Evolutionary conservation across 2,888 invertebrate genomes (phyloP).

Genomic region (Thyatira batis): DNA sequence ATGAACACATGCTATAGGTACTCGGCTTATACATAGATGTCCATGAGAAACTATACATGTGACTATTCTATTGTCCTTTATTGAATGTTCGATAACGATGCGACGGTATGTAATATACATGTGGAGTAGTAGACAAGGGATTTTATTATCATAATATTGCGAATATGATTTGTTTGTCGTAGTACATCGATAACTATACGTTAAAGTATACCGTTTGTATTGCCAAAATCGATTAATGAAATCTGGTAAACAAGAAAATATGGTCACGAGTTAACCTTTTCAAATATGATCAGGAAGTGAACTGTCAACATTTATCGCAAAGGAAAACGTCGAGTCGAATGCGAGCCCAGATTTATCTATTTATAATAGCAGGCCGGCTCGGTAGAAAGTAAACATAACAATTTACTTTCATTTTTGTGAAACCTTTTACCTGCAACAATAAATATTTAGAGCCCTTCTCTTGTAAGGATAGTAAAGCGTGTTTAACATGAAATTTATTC

Average conservation of each 20-base stretch:
- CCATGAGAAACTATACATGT: not conserved
- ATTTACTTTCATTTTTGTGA: not conserved
- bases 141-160: not conserved
- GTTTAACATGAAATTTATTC: not conserved
- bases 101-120: not conserved
- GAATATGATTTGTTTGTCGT: not conserved
- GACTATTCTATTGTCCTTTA: not conserved
- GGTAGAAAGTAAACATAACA: constrained; percentile 10
- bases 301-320: constrained; percentile 12
- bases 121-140: not conserved
- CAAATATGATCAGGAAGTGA: constrained; percentile 5
- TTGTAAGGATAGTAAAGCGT: not conserved
- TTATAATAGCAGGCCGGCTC: constrained; percentile 34
- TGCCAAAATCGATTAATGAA: constrained; percentile 14
- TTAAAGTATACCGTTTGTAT: constrained; percentile 7
- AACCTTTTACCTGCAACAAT: constrained; percentile 2
- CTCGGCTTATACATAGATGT: not conserved
- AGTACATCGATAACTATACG: constrained; percentile 7
- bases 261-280: not conserved
- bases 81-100: constrained; percentile 1
- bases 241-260: not conserved
- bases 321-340: constrained; percentile 2
- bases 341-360: constrained; percentile 30
- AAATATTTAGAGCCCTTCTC: constrained; percentile 7
- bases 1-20: constrained; percentile 1